These are phyloP conservation scores for Galendromus occidentalis DNA, from an alignment of 1,140 invertebrate species.

Conservation along the genomic window DNA sequence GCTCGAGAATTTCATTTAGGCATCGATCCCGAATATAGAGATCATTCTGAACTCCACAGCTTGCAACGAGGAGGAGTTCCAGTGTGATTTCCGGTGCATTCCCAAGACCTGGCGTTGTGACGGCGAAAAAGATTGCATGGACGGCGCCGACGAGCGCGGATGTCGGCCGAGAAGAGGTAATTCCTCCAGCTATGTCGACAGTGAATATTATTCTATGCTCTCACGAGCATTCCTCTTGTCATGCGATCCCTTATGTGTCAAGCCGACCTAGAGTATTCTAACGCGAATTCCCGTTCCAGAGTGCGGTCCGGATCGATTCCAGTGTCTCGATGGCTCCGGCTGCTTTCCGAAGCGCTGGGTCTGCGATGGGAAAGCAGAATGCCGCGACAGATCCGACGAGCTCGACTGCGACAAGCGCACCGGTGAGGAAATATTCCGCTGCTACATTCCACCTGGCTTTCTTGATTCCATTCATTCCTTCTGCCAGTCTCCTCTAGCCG, in stretches of 20 bases:
- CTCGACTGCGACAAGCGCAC: slow-evolving; percentile 15
- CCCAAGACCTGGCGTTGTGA: slow-evolving; percentile 26
- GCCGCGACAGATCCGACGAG: slow-evolving; percentile 19
- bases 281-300: background rate
- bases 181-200: slow-evolving; percentile 27
- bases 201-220: slow-evolving; percentile 27
- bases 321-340: slow-evolving; percentile 16
- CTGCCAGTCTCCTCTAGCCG: no score
- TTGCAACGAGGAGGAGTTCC: slow-evolving; percentile 25
- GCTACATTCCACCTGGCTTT: no score
- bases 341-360: slow-evolving; percentile 17
- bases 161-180: slow-evolving; percentile 38
- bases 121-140: slow-evolving; percentile 35
- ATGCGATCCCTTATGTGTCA: background rate
- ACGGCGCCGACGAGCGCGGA: slow-evolving; percentile 30
- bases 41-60: slow-evolving; percentile 13
- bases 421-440: background rate
- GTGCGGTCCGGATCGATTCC: slow-evolving; percentile 18
- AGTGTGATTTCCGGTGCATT: slow-evolving; percentile 32
- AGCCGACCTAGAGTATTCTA: background rate
- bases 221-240: background rate
- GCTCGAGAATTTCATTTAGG: slow-evolving; percentile 19
- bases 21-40: background rate
- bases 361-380: slow-evolving; percentile 21
- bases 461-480: no score